phyloP scores from a whole-genome alignment of 2,797 vertebrate genomes.

The Lithobates pipiens region DNA sequence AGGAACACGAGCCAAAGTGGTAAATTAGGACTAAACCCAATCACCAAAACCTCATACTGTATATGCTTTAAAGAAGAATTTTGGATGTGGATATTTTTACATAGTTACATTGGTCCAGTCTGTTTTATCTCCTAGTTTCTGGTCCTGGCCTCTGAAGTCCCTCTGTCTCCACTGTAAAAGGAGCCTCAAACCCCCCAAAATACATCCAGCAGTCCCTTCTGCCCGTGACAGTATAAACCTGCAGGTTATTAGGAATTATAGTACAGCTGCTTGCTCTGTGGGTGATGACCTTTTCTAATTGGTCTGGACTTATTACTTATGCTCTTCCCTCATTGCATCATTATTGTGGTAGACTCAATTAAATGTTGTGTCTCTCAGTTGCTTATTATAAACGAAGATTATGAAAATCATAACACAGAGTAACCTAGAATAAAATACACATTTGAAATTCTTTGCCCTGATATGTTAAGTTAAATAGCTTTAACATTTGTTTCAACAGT shows the following conservation, averaged over 20 bases:
- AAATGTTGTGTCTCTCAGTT: conserved; percentile 5
- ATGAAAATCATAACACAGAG: neutral
- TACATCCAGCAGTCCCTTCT: no score
- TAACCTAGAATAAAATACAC: conserved; percentile 20
- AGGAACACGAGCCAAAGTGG: no score
- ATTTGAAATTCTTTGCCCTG: conserved; percentile 22
- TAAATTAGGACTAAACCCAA: no score
- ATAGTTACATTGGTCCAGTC: no score
- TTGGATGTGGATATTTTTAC: no score
- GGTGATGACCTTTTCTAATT: conserved; percentile 16
- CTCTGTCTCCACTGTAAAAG: no score
- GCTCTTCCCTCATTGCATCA: neutral
- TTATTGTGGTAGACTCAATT: conserved; percentile 29
- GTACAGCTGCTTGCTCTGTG: neutral
- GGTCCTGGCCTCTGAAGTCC: no score
- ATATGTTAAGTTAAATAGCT: conserved; percentile 49
- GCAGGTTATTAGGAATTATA: neutral
- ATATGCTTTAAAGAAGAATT: no score
- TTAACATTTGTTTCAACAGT: conserved; percentile 52
- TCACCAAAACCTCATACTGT: no score
- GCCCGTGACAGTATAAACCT: no score
- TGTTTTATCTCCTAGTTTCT: no score
- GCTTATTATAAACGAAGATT: conserved; percentile 7
- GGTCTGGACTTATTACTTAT: neutral
- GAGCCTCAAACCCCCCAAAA: no score